A percentile compares a stretch with the other conserved stretches of the same genome.
Conservation (phyloP, 2,888 invertebrate genomes). For the Candidula unifasciata region DNA sequence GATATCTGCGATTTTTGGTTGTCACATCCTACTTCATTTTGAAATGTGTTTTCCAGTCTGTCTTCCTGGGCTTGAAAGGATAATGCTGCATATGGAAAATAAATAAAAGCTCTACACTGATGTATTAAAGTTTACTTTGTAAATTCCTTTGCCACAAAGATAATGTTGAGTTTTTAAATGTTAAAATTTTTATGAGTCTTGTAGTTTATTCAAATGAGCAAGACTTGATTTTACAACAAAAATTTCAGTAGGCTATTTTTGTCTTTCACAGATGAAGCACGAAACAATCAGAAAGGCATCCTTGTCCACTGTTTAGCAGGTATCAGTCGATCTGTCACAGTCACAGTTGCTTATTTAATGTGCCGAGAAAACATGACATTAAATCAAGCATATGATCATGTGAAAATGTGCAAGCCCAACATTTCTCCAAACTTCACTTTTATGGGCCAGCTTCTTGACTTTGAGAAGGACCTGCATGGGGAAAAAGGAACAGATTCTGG, state of each 20-base stretch:
- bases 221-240: background rate
- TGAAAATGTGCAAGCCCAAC: constrained; percentile 93
- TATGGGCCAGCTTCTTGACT: constrained; percentile 95
- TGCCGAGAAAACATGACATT: constrained; percentile 90
- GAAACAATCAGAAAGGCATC: constrained; percentile 90
- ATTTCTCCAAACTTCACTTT: constrained; percentile 99
- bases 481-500: constrained; percentile 38
- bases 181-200: background rate
- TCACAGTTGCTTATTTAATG: constrained; percentile 97
- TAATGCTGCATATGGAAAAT: too few species aligned
- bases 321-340: constrained; percentile 95
- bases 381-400: constrained; percentile 96
- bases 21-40: too few species aligned
- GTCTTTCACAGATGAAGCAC: constrained; percentile 88
- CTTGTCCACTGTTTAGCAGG: constrained; percentile 98
- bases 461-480: constrained; percentile 86
- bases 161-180: too few species aligned
- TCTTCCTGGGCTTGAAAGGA: too few species aligned
- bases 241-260: background rate
- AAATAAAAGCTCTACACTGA: too few species aligned
- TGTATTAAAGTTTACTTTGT: too few species aligned
- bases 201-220: background rate
- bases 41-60: too few species aligned
- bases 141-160: too few species aligned
- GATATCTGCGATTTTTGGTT: too few species aligned